Base-by-base conservation (phyloP, 2,113 vertebrate species). In the Cynopterus brachyotis region DNA sequence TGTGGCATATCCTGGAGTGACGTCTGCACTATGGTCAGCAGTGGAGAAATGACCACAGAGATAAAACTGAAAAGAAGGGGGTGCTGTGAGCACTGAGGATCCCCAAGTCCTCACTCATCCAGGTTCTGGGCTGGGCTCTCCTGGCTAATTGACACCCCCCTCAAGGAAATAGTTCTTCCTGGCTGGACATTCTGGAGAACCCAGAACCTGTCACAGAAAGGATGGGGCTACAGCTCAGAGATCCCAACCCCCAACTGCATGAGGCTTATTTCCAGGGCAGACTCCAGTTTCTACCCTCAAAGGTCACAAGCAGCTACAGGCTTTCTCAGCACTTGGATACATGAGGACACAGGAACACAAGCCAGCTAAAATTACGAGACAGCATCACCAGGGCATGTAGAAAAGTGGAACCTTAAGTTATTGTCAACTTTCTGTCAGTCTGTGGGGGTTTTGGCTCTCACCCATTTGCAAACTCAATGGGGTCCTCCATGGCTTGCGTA, bases 241-340 rank as follows among this genome's bases (percentile, higher is more conserved):
- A 57, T 1, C 37, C 11, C 35, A 12, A 4, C 9, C 37, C 24
- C 24, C 12, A 42, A 3, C 0, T 59, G 22, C 64, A 20, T 19
- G 10, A 47, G 12, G 17, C 22, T 30, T 16, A 17, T 88, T 59
- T 24, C n/a, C 35, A 1, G 0, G 28, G 3, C 2, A 60, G 66
- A 5, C 6, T 1, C 6, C 1, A 2, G 0, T 28, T 50, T 50
- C 2, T 30, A 22, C 9, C 16, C 9, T 24, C 4, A 19, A 2
- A 9, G 67, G 17, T 42, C 28, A 9, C 30, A 15, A 53, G 22
- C 12, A 32, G 12, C 19, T 80, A 50, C 0, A 1, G 24, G 15
- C 50, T 69, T 12, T 53, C 22, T 53, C 22, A 17, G 40, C 5
- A 28, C 42, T 3, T 7, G 30, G 42, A 53, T 53, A 28, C 7